These are phyloP conservation scores for Lagodon rhomboides DNA, from an alignment of 2,797 vertebrate species.

Conservation along the genomic window DNA sequence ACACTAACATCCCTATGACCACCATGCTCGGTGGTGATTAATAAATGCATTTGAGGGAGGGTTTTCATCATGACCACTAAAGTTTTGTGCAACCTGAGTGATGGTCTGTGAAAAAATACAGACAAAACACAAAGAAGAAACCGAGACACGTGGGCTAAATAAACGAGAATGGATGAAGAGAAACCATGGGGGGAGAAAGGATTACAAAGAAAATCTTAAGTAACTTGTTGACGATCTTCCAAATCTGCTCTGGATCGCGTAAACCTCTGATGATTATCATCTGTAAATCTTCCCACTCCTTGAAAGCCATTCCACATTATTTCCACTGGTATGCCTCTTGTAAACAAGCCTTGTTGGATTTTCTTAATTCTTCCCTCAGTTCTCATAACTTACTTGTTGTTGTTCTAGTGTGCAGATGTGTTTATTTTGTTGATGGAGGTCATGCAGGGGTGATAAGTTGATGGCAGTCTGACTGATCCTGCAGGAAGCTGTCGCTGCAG, in stretches of 20 bases:
- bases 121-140: not conserved
- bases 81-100: not conserved
- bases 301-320: not conserved
- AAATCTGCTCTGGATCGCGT: not conserved
- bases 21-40: not conserved
- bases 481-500: not conserved
- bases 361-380: not conserved
- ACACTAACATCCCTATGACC: too few relatives aligned
- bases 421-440: not conserved
- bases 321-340: not conserved
- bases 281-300: not conserved
- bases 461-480: not conserved
- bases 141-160: not conserved
- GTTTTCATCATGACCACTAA: not conserved
- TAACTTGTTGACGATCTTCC: not conserved
- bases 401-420: not conserved
- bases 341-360: not conserved
- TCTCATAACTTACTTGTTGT: not conserved
- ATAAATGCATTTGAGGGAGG: too few relatives aligned
- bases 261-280: slow-evolving; percentile 10
- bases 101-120: not conserved
- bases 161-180: not conserved
- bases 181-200: not conserved
- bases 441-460: not conserved
- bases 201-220: not conserved